phyloP scores from a whole-genome alignment of 2,888 invertebrate genomes.

The Meiosimyza decipiens region DNA sequence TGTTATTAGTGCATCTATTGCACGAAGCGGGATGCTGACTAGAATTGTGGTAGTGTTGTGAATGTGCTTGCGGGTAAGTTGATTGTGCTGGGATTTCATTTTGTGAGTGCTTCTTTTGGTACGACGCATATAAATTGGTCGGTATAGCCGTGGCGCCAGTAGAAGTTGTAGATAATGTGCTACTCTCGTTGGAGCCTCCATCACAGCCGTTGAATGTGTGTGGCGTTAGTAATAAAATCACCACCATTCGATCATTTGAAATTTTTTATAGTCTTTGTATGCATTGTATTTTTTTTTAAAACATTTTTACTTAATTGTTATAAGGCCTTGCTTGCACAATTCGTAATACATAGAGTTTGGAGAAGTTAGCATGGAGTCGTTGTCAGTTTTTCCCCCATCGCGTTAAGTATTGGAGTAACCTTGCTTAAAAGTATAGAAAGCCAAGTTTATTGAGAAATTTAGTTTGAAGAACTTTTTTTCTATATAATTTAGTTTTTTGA shows the following conservation, averaged over 20 bases:
- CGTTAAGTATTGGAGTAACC: no score
- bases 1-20: no score
- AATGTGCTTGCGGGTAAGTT: slow-evolving; percentile 21
- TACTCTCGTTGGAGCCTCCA: slow-evolving; percentile 56
- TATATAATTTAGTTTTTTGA: no score
- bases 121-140: slow-evolving; percentile 43
- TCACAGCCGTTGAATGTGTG: slow-evolving; percentile 63
- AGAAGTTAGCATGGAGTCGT: no score
- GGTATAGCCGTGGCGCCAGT: slow-evolving; percentile 65
- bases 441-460: no score
- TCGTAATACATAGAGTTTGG: no score
- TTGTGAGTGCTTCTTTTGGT: slow-evolving; percentile 33
- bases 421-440: no score
- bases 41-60: slow-evolving; percentile 34
- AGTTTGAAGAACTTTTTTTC: no score
- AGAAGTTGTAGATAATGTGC: slow-evolving; percentile 60
- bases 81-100: slow-evolving; percentile 39
- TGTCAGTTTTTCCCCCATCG: no score
- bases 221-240: slow-evolving; percentile 68
- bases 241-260: slow-evolving; percentile 68
- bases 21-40: slow-evolving; percentile 13
- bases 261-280: slow-evolving; percentile 45
- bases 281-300: slow-evolving; percentile 16
- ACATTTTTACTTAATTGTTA: slow-evolving; percentile 27
- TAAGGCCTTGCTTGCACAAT: no score